Evolutionary conservation across 2,113 vertebrate species (phyloP).

Genomic region (Piliocolobus tephrosceles): DNA sequence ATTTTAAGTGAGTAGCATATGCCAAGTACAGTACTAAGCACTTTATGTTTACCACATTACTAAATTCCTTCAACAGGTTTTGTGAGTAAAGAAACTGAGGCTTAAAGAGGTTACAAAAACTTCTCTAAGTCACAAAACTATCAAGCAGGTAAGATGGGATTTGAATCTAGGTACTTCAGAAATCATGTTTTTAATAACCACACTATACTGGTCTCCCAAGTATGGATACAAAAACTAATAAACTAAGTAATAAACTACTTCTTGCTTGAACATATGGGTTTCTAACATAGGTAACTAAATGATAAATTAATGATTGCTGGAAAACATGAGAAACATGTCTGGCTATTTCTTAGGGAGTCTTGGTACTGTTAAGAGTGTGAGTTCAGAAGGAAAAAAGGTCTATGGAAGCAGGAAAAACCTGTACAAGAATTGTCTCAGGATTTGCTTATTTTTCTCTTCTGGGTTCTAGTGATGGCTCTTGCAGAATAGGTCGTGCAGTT

Average conservation of each 20-base stretch:
- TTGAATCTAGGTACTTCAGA: neutral
- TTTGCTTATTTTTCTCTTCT: neutral
- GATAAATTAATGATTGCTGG: neutral
- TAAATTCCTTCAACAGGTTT: neutral
- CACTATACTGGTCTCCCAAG: neutral
- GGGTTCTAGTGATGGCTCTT: neutral
- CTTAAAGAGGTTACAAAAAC: neutral
- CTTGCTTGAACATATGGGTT: neutral
- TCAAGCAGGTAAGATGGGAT: neutral
- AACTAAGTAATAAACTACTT: neutral
- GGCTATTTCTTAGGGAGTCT: neutral
- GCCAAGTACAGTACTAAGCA: neutral
- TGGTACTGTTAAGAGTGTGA: neutral
- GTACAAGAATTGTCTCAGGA: neutral
- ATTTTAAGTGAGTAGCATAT: neutral
- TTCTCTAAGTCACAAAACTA: neutral
- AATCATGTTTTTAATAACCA: neutral
- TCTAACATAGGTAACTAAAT: neutral
- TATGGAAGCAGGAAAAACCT: neutral
- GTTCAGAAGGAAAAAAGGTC: neutral
- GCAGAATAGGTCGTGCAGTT: neutral
- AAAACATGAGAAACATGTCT: neutral
- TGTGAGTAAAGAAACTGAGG: slow-evolving; percentile 1
- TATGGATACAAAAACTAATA: neutral
- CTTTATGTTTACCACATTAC: neutral